A percentile compares a stretch with the other conserved stretches of the same genome.
Conservation (phyloP, 2,797 vertebrate genomes). For the Fratercula arctica region DNA sequence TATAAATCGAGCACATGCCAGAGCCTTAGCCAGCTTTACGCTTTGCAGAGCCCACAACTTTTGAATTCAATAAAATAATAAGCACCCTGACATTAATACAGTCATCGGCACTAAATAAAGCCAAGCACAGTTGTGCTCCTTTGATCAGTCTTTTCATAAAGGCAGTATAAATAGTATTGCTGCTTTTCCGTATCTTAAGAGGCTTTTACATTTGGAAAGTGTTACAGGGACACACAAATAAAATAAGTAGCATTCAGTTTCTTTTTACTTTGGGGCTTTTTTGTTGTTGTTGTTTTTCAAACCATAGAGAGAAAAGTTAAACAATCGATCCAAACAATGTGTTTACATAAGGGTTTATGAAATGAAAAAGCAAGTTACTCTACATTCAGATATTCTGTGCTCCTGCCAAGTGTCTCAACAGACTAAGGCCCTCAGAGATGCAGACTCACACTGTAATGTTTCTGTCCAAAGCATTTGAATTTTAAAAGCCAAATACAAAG, state of each 20-base stretch:
- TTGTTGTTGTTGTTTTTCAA: background rate
- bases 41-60: slow-evolving; percentile 37
- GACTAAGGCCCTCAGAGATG: background rate
- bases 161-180: slow-evolving; percentile 25
- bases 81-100: slow-evolving; percentile 48
- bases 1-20: background rate
- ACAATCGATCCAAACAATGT: slow-evolving; percentile 2
- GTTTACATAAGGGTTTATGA: slow-evolving; percentile 21
- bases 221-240: background rate
- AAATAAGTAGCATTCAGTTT: slow-evolving; percentile 1
- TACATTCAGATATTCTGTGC: background rate
- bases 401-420: slow-evolving; percentile 6
- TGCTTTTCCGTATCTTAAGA: slow-evolving; percentile 18
- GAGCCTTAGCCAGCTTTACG: background rate
- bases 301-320: slow-evolving; percentile 19
- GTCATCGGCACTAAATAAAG: background rate
- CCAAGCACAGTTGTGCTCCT: slow-evolving; percentile 2
- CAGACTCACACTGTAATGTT: background rate
- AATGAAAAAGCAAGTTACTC: background rate
- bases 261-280: background rate
- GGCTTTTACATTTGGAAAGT: slow-evolving; percentile 39
- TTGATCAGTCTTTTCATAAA: slow-evolving; percentile 57
- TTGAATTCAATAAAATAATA: slow-evolving; percentile 56
- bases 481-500: background rate
- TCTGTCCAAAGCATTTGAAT: slow-evolving; percentile 17